Percentiles rank a stretch among this genome's conserved stretches.
These are phyloP conservation scores for Falcaria lacertinaria DNA, from an alignment of 2,888 invertebrate genomes.

Conservation along the genomic window DNA sequence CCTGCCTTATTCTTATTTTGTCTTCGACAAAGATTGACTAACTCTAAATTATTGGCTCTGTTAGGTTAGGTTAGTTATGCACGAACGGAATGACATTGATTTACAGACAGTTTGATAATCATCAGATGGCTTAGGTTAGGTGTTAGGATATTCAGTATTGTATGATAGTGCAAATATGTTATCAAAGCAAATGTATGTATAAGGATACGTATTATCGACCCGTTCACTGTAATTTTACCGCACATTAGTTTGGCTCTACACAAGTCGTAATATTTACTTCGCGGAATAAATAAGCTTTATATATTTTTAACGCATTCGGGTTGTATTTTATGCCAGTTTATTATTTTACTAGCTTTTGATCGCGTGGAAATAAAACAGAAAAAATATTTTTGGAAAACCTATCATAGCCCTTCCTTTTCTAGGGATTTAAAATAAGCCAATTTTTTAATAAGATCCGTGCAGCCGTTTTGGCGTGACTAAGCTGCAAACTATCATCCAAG, in stretches of 20 bases:
- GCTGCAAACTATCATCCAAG: too few species aligned
- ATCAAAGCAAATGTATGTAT: background rate
- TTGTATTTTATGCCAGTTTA: too few species aligned
- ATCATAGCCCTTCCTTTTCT: too few species aligned
- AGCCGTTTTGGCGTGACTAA: too few species aligned
- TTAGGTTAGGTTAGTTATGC: slow-evolving; percentile 1
- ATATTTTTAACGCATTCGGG: too few species aligned
- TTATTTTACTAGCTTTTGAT: too few species aligned
- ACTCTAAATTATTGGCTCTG: background rate
- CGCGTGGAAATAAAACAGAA: too few species aligned
- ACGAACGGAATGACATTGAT: background rate
- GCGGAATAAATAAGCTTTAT: too few species aligned
- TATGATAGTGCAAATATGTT: background rate
- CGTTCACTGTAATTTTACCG: slow-evolving; percentile 3
- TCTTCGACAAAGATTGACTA: background rate
- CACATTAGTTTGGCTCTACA: background rate
- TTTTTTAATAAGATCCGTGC: too few species aligned
- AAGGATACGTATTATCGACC: background rate
- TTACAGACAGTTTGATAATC: background rate
- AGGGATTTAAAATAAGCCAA: too few species aligned
- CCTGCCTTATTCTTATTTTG: slow-evolving; percentile 3
- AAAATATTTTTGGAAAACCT: too few species aligned
- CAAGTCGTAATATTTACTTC: too few species aligned
- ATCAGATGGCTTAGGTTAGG: background rate
- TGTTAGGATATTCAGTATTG: background rate